phyloP scores from a whole-genome alignment of 2,113 vertebrate species.

The Hiodon tergisus region DNA sequence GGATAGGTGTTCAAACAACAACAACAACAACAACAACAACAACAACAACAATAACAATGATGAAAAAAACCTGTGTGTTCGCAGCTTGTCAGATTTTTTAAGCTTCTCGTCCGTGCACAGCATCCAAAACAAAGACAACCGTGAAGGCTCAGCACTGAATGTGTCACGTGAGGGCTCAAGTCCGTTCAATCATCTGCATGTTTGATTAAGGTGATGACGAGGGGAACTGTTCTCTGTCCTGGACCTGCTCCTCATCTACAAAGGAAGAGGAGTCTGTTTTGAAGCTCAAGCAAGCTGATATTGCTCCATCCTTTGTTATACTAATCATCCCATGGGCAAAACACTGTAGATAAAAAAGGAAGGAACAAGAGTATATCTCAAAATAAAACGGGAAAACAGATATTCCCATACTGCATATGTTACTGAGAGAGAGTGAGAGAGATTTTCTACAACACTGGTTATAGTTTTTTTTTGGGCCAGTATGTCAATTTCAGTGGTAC shows the following conservation, averaged over 20 bases:
- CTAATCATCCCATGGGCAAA: slow-evolving; percentile 63
- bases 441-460: background rate
- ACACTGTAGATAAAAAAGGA: slow-evolving; percentile 58
- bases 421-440: slow-evolving; percentile 19
- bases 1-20: too few relatives aligned
- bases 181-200: background rate
- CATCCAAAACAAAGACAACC: too few relatives aligned
- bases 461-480: too few relatives aligned
- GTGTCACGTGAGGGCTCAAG: background rate
- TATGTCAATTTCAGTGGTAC: background rate
- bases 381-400: slow-evolving; percentile 64
- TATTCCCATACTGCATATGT: slow-evolving; percentile 66
- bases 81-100: background rate
- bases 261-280: slow-evolving; percentile 60
- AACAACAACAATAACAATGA: too few relatives aligned
- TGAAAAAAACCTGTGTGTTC: too few relatives aligned
- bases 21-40: too few relatives aligned
- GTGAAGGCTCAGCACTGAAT: too few relatives aligned
- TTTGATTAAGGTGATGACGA: background rate
- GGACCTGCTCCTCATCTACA: slow-evolving; percentile 44
- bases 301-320: slow-evolving; percentile 61
- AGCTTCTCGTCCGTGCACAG: background rate
- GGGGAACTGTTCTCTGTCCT: background rate
- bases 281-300: slow-evolving; percentile 59
- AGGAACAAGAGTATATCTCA: slow-evolving; percentile 59